phyloP scores from a whole-genome alignment of 2,888 invertebrate genomes.

The Latrodectus elegans region DNA sequence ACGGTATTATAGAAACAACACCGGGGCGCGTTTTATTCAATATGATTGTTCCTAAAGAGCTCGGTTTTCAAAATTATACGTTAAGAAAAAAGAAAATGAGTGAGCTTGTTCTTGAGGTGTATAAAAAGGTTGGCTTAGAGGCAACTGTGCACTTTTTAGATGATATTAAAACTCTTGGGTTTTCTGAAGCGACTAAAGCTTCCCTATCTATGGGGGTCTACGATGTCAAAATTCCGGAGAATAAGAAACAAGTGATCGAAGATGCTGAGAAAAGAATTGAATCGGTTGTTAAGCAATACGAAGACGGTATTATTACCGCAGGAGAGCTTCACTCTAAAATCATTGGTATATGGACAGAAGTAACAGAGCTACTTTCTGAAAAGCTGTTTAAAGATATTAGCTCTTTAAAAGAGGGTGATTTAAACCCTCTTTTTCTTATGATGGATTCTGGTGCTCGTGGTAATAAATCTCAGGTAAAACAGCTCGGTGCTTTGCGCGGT shows the following conservation, averaged over 20 bases:
- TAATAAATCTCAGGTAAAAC: background rate
- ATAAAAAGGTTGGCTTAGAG: background rate
- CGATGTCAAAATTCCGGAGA: background rate
- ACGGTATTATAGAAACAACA: background rate
- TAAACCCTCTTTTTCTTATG: background rate
- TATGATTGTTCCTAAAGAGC: background rate
- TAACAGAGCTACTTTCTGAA: too few species aligned
- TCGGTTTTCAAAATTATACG: background rate
- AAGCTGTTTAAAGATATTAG: background rate
- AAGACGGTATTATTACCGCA: background rate
- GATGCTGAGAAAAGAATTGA: too few species aligned
- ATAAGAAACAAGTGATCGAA: background rate
- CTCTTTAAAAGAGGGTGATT: background rate
- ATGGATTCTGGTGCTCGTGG: slow-evolving; percentile 1
- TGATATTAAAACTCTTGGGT: background rate
- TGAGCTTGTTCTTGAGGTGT: background rate
- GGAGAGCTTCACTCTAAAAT: background rate
- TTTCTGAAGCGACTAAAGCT: background rate
- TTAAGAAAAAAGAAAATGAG: background rate
- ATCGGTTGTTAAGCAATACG: background rate
- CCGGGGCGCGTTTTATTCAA: background rate
- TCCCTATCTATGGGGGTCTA: background rate
- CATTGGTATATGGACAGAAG: slow-evolving; percentile 3
- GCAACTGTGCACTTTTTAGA: too few species aligned
- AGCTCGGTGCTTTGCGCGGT: background rate